Conservation (phyloP, 2,888 invertebrate genomes). For the Nemotelus nigrinus region DNA sequence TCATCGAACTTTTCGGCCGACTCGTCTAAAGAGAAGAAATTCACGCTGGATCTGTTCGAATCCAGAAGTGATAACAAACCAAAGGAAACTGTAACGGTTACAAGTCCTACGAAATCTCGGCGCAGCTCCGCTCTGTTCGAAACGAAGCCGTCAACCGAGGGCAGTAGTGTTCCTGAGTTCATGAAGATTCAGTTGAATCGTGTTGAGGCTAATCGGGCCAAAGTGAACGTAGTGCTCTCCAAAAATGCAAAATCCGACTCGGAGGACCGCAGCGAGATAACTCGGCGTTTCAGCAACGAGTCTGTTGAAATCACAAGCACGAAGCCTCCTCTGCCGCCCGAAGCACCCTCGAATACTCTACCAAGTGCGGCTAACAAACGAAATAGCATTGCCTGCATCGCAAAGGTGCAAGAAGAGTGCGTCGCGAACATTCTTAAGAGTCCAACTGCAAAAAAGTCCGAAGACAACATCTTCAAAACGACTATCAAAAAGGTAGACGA, state of each 20-base stretch:
- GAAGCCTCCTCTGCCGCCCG: conserved; percentile 55
- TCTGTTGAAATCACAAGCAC: conserved; percentile 63
- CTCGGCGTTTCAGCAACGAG: conserved; percentile 65
- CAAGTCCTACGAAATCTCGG: conserved; percentile 54
- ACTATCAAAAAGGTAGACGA: conserved; percentile 55
- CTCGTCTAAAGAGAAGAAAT: not conserved
- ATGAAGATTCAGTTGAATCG: conserved; percentile 76
- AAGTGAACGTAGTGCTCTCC: conserved; percentile 73
- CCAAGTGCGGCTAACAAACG: not conserved
- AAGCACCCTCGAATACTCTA: not conserved
- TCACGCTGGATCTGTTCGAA: conserved; percentile 8
- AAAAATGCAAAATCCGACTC: conserved; percentile 64
- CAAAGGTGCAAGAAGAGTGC: not conserved
- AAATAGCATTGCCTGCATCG: not conserved
- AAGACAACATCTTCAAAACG: conserved; percentile 48
- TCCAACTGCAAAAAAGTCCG: not conserved
- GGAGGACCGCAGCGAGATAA: conserved; percentile 59
- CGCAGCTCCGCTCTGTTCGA: conserved; percentile 45
- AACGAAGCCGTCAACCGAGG: conserved; percentile 29
- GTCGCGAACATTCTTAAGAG: not conserved
- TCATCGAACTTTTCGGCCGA: not conserved
- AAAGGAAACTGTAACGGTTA: not conserved
- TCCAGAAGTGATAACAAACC: conserved; percentile 10
- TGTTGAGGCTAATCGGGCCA: conserved; percentile 71
- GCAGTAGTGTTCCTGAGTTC: conserved; percentile 73